A percentile compares a stretch with the other conserved stretches of the same genome.
Conservation (phyloP, 1,140 invertebrate genomes). For the Acromyrmex echinatior region DNA sequence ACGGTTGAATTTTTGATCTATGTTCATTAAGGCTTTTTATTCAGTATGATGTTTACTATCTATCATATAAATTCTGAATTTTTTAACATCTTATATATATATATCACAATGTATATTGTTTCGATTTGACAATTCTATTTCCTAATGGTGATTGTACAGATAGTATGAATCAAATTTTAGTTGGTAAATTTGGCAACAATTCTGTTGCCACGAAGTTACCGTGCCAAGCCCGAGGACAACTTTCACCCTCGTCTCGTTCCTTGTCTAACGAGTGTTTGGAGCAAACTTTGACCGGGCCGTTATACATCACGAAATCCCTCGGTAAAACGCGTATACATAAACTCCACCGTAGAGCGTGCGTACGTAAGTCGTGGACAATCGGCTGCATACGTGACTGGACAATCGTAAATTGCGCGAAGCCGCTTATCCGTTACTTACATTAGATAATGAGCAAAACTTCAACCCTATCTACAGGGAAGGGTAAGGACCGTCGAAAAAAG, state of each 20-base stretch:
- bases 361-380: conserved; percentile 61
- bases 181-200: neutral
- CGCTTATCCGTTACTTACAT: conserved; percentile 62
- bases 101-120: too few relatives aligned
- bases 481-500: neutral
- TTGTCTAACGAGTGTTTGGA: conserved; percentile 66
- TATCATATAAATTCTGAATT: too few relatives aligned
- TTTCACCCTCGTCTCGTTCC: conserved; percentile 16
- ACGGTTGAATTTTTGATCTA: too few relatives aligned
- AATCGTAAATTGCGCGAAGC: conserved; percentile 64
- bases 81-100: too few relatives aligned
- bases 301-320: conserved; percentile 52
- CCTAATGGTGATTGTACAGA: neutral
- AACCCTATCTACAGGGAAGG: neutral
- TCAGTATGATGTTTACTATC: too few relatives aligned
- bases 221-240: neutral
- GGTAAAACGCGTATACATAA: conserved; percentile 11
- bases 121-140: neutral
- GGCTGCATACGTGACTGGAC: conserved; percentile 47
- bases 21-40: too few relatives aligned
- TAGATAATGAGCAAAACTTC: conserved; percentile 71
- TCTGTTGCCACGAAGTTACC: neutral
- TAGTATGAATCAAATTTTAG: conserved; percentile 10
- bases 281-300: conserved; percentile 62
- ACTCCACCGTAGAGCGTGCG: neutral